Percentiles rank a stretch among this genome's conserved stretches.
Conservation (phyloP, 2,797 vertebrate species). For the Peromyscus attwateri region DNA sequence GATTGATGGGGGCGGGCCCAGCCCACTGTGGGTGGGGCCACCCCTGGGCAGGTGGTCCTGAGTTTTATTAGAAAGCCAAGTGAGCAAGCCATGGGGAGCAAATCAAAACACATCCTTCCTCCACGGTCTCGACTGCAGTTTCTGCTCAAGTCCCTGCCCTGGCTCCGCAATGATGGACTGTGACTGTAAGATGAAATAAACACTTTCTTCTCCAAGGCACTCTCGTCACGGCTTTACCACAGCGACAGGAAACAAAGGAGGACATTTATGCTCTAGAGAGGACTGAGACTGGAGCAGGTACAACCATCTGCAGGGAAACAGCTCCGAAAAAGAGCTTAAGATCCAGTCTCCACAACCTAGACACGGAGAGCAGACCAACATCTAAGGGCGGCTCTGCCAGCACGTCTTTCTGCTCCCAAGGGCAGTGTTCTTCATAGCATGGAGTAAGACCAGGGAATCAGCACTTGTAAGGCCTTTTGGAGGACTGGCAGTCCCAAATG, state of each 20-base stretch:
- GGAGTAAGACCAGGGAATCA: neutral
- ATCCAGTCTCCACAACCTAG: neutral
- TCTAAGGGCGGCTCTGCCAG: neutral
- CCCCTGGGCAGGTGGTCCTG: neutral
- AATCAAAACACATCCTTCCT: neutral
- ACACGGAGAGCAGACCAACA: neutral
- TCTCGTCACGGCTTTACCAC: neutral
- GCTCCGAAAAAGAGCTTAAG: neutral
- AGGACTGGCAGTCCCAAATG: neutral
- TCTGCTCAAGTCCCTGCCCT: neutral
- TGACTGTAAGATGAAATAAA: neutral
- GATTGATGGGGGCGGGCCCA: neutral
- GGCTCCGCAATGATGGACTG: neutral
- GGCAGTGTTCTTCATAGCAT: neutral
- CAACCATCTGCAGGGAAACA: neutral
- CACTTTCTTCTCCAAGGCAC: neutral
- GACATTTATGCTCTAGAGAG: neutral
- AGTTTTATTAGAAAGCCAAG: neutral
- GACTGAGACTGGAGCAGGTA: conserved; percentile 6
- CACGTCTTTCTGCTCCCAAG: neutral
- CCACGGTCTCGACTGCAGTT: neutral
- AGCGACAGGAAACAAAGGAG: neutral
- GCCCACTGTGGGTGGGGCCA: neutral
- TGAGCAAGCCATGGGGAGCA: neutral
- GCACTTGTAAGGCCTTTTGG: neutral